phyloP scores from a whole-genome alignment of 2,797 vertebrate species.

The Xyrichtys novacula region DNA sequence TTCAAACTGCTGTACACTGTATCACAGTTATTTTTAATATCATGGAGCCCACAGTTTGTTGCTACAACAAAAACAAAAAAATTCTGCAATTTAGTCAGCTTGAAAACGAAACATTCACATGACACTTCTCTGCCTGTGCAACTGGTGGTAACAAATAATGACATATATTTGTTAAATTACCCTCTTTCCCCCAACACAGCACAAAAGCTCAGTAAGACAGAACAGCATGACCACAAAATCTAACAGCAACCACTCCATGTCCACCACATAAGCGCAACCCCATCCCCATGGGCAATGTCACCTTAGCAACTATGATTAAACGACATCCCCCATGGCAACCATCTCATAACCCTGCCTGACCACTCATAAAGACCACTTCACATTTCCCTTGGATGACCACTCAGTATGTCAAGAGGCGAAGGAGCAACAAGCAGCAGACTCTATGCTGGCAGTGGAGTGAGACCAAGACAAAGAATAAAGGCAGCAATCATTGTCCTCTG shows the following conservation, averaged over 20 bases:
- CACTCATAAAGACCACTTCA: constrained; percentile 56
- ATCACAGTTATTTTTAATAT: too few species aligned
- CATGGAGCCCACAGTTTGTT: too few species aligned
- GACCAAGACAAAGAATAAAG: constrained; percentile 17
- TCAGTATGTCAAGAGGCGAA: constrained; percentile 26
- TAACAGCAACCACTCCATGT: constrained; percentile 34
- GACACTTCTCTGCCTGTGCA: background rate
- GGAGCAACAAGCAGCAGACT: constrained; percentile 19
- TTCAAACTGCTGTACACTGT: too few species aligned
- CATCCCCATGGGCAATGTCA: constrained; percentile 46
- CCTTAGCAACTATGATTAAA: constrained; percentile 66
- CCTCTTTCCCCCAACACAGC: background rate
- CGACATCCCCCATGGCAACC: constrained; percentile 64
- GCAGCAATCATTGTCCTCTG: constrained; percentile 6
- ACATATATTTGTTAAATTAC: background rate
- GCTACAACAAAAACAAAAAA: too few species aligned
- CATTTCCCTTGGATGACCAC: constrained; percentile 30
- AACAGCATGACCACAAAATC: constrained; percentile 15
- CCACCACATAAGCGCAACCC: too few species aligned
- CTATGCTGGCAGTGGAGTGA: background rate
- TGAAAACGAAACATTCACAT: too few species aligned
- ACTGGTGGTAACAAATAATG: constrained; percentile 24
- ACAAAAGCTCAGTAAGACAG: constrained; percentile 9
- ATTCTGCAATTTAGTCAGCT: too few species aligned
- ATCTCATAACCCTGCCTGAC: constrained; percentile 49